Conservation (phyloP, 2,888 invertebrate species). For the Carterocephalus palaemon region DNA sequence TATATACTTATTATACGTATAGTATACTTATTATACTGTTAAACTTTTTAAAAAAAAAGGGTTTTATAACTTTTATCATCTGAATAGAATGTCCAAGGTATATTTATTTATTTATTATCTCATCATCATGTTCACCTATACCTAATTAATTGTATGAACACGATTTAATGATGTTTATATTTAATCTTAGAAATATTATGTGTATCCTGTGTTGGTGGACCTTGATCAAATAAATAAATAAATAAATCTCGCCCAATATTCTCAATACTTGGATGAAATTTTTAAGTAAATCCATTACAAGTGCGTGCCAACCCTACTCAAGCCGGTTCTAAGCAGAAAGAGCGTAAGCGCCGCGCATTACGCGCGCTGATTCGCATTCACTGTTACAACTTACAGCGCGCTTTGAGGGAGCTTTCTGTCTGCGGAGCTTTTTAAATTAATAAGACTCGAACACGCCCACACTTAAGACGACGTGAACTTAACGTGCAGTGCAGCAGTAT, state of each 20-base stretch:
- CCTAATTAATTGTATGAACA: neutral
- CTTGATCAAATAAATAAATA: neutral
- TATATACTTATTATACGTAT: too few species aligned
- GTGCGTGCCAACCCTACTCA: neutral
- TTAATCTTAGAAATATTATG: too few species aligned
- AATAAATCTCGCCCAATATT: neutral
- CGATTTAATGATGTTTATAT: neutral
- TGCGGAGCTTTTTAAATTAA: conserved; percentile 23
- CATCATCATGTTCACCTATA: too few species aligned
- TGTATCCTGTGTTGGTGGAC: too few species aligned
- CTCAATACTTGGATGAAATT: neutral
- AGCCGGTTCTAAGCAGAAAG: conserved; percentile 5
- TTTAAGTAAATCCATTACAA: neutral
- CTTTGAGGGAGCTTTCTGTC: conserved; percentile 19
- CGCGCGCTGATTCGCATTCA: conserved; percentile 15
- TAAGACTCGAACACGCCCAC: conserved; percentile 12
- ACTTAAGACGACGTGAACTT: neutral
- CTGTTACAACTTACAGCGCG: conserved; percentile 20
- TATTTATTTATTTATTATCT: too few species aligned
- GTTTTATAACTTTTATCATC: too few species aligned
- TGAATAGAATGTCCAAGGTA: too few species aligned
- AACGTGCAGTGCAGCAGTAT: neutral
- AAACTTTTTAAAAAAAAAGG: too few species aligned
- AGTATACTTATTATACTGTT: too few species aligned
- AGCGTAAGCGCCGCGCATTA: conserved; percentile 12